Conservation (phyloP, 2,888 invertebrate species). For the Calameuta idolon region DNA sequence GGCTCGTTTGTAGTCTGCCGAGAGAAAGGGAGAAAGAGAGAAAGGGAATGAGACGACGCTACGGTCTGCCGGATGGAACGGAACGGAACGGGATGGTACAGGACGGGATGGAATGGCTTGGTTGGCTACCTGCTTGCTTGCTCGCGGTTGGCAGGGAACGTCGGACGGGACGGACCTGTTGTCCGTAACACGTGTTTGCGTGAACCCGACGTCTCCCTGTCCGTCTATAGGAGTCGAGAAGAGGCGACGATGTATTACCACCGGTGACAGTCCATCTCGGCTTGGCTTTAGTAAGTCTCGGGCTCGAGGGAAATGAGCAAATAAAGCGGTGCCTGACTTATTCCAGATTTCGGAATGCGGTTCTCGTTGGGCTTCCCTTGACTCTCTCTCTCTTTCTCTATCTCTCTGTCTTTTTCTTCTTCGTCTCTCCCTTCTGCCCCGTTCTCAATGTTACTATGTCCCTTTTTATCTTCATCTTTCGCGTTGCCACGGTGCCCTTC, state of each 20-base stretch:
- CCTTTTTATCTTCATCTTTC: neutral
- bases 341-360: constrained; percentile 58
- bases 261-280: constrained; percentile 64
- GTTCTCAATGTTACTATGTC: neutral
- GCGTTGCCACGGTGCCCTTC: neutral
- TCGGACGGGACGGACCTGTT: constrained; percentile 46
- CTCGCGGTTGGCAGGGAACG: constrained; percentile 16
- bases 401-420: constrained; percentile 4
- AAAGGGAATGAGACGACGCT: constrained; percentile 13
- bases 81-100: constrained; percentile 35
- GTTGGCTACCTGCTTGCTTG: constrained; percentile 20
- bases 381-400: constrained; percentile 16
- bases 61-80: constrained; percentile 15
- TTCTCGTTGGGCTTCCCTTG: neutral
- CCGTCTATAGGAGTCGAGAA: constrained; percentile 38
- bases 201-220: constrained; percentile 52
- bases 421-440: constrained; percentile 9
- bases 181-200: constrained; percentile 65
- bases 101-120: constrained; percentile 10
- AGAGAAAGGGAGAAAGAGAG: constrained; percentile 28
- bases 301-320: constrained; percentile 58
- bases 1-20: constrained; percentile 59
- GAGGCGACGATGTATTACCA: constrained; percentile 64
- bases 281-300: constrained; percentile 15
- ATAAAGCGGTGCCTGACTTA: constrained; percentile 58